Conservation (phyloP, 2,113 vertebrate genomes). For the Piprites chloris region DNA sequence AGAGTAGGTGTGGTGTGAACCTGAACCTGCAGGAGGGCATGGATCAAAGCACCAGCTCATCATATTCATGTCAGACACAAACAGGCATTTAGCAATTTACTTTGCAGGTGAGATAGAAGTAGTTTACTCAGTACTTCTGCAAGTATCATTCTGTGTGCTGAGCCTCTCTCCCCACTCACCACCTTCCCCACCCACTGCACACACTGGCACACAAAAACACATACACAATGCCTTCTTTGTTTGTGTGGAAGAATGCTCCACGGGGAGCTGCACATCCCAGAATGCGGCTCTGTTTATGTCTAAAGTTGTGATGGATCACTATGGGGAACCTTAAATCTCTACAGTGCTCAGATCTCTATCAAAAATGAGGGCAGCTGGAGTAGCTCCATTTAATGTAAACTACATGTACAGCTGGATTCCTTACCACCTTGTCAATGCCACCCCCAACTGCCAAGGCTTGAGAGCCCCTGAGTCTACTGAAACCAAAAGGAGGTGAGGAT, state of each 20-base stretch:
- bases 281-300: background rate
- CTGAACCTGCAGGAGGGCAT: fast-evolving
- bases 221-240: conserved; percentile 1
- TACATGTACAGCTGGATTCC: background rate
- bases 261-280: background rate
- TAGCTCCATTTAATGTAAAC: conserved; percentile 43
- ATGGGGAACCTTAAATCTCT: conserved; percentile 31
- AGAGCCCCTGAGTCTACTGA: conserved; percentile 42
- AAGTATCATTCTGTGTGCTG: background rate
- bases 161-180: background rate
- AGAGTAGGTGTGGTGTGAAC: background rate
- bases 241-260: background rate
- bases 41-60: background rate
- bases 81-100: background rate
- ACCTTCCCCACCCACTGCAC: fast-evolving
- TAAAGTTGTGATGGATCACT: conserved; percentile 27
- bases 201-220: fast-evolving
- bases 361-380: conserved; percentile 8
- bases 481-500: conserved; percentile 29
- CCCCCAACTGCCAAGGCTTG: conserved; percentile 26
- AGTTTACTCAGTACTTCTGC: background rate
- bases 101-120: background rate
- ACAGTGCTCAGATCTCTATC: conserved; percentile 23
- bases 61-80: background rate
- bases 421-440: conserved; percentile 58